Percentiles rank a stretch among this genome's conserved stretches.
phyloP scores from a whole-genome alignment of 2,888 invertebrate genomes.

The Ophonus ardosiacus region DNA sequence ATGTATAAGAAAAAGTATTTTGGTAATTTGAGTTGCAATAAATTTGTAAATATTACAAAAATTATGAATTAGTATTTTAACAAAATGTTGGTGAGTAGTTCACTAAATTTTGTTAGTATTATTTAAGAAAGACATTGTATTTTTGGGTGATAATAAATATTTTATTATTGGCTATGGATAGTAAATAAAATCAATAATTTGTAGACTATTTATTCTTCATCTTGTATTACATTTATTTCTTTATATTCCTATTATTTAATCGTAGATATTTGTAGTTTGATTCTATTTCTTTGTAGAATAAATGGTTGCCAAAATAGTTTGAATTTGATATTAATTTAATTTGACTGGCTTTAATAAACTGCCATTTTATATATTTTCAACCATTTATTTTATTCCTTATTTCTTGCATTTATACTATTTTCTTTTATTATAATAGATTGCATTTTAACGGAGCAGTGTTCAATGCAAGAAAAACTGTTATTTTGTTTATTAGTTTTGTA shows the following conservation, averaged over 20 bases:
- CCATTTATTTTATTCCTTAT: constrained; percentile 29
- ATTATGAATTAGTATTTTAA: constrained; percentile 15
- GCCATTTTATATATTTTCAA: constrained; percentile 16
- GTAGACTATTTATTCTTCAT: constrained; percentile 42
- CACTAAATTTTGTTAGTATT: constrained; percentile 48
- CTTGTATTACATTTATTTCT: constrained; percentile 39
- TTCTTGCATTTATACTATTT: constrained; percentile 33
- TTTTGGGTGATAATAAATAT: constrained; percentile 49
- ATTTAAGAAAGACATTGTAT: constrained; percentile 47
- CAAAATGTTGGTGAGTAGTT: constrained; percentile 1
- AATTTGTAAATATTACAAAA: constrained; percentile 35
- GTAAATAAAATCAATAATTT: constrained; percentile 27
- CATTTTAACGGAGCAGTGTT: not conserved
- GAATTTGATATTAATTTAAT: constrained; percentile 25
- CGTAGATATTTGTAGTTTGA: constrained; percentile 15
- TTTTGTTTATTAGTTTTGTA: constrained; percentile 23
- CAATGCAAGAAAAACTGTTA: not conserved
- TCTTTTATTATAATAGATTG: constrained; percentile 13
- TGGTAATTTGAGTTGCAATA: constrained; percentile 24
- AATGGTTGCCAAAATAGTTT: constrained; percentile 35
- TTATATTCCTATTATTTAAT: constrained; percentile 42
- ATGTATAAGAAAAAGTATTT: constrained; percentile 9
- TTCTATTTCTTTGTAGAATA: constrained; percentile 34
- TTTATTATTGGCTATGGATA: constrained; percentile 42
- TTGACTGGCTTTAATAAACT: constrained; percentile 16